A percentile compares a stretch with the other conserved stretches of the same genome.
Evolutionary conservation across 1,140 invertebrate species (phyloP).

Genomic region (Tenebrio molitor): DNA sequence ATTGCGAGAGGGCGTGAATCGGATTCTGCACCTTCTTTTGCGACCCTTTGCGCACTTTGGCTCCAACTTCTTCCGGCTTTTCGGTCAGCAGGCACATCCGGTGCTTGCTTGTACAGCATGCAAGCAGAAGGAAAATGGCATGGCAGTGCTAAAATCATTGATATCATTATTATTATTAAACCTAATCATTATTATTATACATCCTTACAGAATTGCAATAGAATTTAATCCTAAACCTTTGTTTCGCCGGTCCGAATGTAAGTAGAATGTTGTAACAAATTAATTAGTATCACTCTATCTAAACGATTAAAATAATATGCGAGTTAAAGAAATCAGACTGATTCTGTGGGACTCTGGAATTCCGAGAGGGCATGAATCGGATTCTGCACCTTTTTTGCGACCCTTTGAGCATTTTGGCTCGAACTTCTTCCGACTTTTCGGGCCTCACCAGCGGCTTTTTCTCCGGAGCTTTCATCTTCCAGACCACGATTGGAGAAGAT

Average conservation of each 20-base stretch:
- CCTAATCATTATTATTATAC: too few species aligned
- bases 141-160: too few species aligned
- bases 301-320: too few species aligned
- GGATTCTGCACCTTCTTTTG: conserved; percentile 95
- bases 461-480: conserved; percentile 99
- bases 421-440: conserved; percentile 96
- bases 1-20: conserved; percentile 94
- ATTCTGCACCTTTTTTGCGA: conserved; percentile 95
- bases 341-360: conserved; percentile 93
- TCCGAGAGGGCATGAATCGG: conserved; percentile 94
- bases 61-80: conserved; percentile 94
- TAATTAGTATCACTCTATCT: too few species aligned
- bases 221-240: too few species aligned
- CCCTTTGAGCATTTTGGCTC: conserved; percentile 93
- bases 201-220: too few species aligned
- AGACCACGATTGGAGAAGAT: conserved; percentile 94
- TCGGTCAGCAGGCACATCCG: too few species aligned
- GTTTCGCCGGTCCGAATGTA: too few species aligned
- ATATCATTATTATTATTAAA: too few species aligned
- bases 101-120: too few species aligned
- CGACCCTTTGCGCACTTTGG: conserved; percentile 93
- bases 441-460: conserved; percentile 98
- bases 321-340: conserved; percentile 67
- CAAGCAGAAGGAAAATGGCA: too few species aligned
- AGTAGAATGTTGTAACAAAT: background rate